phyloP scores from a whole-genome alignment of 1,140 invertebrate genomes.

The Ips nitidus region DNA sequence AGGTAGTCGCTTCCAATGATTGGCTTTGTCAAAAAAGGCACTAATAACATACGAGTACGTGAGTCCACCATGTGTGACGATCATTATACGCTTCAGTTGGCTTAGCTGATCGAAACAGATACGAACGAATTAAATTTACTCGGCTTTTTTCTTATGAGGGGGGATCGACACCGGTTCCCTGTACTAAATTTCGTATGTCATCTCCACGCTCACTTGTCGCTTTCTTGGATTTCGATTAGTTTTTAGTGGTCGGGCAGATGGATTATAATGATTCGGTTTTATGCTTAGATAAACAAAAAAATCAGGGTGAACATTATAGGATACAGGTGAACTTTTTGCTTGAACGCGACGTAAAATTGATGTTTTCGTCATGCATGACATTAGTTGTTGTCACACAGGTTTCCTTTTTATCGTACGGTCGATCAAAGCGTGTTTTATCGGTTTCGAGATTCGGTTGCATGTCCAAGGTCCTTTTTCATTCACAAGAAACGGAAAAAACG shows the following conservation, averaged over 20 bases:
- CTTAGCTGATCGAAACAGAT: conserved; percentile 30
- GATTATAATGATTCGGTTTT: conserved; percentile 34
- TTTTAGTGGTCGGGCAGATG: conserved; percentile 33
- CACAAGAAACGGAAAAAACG: too few species aligned
- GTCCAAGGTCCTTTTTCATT: background rate
- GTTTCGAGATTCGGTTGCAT: conserved; percentile 2
- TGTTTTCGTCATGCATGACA: conserved; percentile 25
- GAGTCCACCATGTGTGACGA: conserved; percentile 35
- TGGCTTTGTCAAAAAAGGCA: conserved; percentile 19
- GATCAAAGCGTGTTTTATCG: conserved; percentile 16
- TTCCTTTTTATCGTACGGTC: conserved; percentile 8
- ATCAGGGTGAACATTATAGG: conserved; percentile 31
- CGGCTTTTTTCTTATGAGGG: conserved; percentile 21
- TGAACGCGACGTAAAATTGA: conserved; percentile 28
- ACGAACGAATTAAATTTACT: conserved; percentile 34
- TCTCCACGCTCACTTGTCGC: conserved; percentile 35
- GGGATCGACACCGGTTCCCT: conserved; percentile 15
- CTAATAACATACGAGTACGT: conserved; percentile 34
- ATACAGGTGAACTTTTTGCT: conserved; percentile 35
- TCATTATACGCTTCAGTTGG: conserved; percentile 36
- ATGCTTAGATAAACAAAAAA: conserved; percentile 36
- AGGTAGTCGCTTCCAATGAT: conserved; percentile 10
- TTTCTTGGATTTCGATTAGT: conserved; percentile 36
- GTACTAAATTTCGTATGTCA: conserved; percentile 36
- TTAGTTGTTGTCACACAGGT: conserved; percentile 15